These are phyloP conservation scores for Adelosebastes latens DNA, from an alignment of 2,797 vertebrate species.

Conservation along the genomic window DNA sequence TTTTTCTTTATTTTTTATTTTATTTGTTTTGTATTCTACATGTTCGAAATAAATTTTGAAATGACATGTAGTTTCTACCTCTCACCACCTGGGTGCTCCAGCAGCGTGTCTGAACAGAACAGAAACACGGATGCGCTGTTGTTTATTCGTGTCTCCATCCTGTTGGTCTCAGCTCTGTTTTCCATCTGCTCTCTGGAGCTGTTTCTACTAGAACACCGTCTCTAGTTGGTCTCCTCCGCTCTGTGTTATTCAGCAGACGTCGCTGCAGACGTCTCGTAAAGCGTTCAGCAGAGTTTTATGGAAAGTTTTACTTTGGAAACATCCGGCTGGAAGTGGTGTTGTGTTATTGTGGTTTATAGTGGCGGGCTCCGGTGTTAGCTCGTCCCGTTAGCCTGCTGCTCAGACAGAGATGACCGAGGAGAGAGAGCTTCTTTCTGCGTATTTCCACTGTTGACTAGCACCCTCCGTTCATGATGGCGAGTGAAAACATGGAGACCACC, in stretches of 20 bases:
- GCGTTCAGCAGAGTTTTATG: not conserved
- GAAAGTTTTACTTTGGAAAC: not conserved
- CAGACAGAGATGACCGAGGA: constrained; percentile 8
- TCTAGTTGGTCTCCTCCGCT: rapidly evolving
- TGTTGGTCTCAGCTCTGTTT: not conserved
- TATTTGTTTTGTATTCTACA: too few relatives aligned
- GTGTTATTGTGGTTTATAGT: not conserved
- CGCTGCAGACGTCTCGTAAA: not conserved
- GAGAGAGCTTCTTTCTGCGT: not conserved
- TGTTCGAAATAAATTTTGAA: too few relatives aligned
- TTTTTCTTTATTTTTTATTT: too few relatives aligned
- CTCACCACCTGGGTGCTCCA: constrained; percentile 21
- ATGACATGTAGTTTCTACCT: not conserved
- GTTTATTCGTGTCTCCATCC: constrained; percentile 51
- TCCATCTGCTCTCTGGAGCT: not conserved
- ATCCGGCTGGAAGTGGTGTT: not conserved
- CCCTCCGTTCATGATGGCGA: constrained; percentile 33
- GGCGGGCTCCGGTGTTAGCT: constrained; percentile 20
- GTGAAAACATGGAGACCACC: constrained; percentile 16
- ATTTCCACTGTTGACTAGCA: not conserved
- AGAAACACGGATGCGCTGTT: constrained; percentile 32
- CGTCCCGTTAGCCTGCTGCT: not conserved
- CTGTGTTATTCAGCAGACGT: not conserved
- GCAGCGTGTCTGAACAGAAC: rapidly evolving
- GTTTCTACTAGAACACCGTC: not conserved